Conservation (phyloP, 2,888 invertebrate genomes). For the Chironomus tentans region DNA sequence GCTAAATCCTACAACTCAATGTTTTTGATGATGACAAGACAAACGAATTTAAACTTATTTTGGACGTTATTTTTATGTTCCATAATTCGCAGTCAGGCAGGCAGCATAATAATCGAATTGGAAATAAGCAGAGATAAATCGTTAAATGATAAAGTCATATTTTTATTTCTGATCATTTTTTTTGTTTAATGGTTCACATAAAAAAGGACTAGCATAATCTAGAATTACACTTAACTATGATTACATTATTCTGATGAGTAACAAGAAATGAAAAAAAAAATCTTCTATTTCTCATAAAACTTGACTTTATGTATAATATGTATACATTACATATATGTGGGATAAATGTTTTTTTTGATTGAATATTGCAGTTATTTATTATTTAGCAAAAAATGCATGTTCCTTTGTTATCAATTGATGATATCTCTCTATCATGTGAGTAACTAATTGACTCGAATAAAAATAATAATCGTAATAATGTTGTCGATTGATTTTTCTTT, state of each 20-base stretch:
- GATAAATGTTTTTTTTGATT: background rate
- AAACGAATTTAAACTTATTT: background rate
- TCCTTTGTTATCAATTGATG: background rate
- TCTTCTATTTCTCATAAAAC: background rate
- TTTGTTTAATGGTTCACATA: background rate
- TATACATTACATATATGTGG: too few species aligned
- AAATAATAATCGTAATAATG: background rate
- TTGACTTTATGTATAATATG: too few species aligned
- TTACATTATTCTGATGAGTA: background rate
- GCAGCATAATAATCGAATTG: too few species aligned
- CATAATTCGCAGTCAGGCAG: too few species aligned
- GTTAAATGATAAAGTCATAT: background rate
- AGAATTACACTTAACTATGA: background rate
- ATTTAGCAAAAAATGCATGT: background rate
- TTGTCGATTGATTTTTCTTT: background rate
- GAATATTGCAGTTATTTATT: background rate
- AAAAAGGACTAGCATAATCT: constrained; percentile 1
- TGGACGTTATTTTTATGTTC: background rate
- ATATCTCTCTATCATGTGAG: background rate
- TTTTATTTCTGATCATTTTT: background rate
- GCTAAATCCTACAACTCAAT: background rate
- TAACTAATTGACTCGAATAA: background rate
- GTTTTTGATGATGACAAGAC: background rate
- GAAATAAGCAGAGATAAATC: too few species aligned
- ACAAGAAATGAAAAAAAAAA: background rate